A percentile compares a stretch with the other conserved stretches of the same genome.
Conservation (phyloP, 2,888 invertebrate species). For the Reticulitermes lucifugus region DNA sequence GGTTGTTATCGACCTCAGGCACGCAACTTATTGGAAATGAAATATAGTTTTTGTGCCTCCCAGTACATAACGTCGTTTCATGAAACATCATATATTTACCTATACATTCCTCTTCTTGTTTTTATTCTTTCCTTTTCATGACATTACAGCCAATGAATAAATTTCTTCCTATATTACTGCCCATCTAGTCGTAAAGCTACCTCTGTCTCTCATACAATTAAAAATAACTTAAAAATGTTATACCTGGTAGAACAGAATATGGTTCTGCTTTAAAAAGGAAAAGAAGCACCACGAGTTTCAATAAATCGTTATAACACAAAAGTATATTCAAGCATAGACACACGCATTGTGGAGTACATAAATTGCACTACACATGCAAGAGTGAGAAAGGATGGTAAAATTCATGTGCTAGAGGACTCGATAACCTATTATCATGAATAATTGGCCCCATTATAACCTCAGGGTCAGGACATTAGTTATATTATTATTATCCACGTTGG, state of each 20-base stretch:
- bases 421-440: conserved; percentile 43
- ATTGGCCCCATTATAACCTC: conserved; percentile 40
- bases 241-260: background rate
- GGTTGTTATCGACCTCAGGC: background rate
- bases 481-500: conserved; percentile 13
- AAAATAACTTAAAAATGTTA: background rate
- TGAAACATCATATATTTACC: background rate
- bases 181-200: background rate
- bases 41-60: conserved; percentile 1
- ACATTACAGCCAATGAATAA: background rate
- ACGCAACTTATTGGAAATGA: conserved; percentile 18
- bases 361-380: background rate
- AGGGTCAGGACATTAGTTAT: conserved; percentile 9
- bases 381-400: background rate
- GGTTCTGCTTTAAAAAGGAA: background rate
- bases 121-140: background rate
- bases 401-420: conserved; percentile 26
- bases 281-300: background rate
- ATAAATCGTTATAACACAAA: background rate
- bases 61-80: background rate
- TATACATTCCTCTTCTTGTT: background rate
- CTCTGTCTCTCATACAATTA: background rate
- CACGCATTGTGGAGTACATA: background rate
- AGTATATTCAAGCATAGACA: background rate
- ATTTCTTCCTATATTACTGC: background rate